Evolutionary conservation across 2,113 vertebrate species (phyloP).

Genomic region (Alouatta palliata): DNA sequence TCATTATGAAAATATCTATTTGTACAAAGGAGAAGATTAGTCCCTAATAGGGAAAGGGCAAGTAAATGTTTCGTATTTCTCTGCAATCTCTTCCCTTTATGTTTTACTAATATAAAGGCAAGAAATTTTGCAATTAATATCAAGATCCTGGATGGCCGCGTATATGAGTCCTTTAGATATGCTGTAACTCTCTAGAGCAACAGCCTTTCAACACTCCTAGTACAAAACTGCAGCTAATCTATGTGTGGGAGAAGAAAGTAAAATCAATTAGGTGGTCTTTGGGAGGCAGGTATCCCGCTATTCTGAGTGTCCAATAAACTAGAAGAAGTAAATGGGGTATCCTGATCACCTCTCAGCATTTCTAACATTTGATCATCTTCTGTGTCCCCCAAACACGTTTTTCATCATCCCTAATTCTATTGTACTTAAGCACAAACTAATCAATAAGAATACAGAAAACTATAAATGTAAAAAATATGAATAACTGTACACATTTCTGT

Average conservation of each 20-base stretch:
- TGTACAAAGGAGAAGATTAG: not conserved
- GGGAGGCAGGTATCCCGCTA: not conserved
- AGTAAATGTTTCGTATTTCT: not conserved
- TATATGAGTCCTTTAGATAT: not conserved
- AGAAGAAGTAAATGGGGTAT: not conserved
- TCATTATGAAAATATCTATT: not conserved
- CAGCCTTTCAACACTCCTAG: not conserved
- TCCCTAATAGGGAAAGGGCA: not conserved
- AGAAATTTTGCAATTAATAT: not conserved
- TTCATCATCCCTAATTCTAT: not conserved
- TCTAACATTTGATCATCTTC: not conserved
- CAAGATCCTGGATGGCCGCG: not conserved
- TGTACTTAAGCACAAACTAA: not conserved
- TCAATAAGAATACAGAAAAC: not conserved
- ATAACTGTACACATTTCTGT: not conserved
- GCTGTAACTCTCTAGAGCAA: not conserved
- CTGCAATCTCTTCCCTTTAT: not conserved
- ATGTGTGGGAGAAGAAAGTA: not conserved
- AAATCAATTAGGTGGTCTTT: not conserved
- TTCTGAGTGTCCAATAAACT: not conserved
- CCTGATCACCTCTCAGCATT: not conserved
- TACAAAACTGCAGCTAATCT: not conserved
- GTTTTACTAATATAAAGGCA: not conserved
- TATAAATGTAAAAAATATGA: not conserved
- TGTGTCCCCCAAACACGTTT: accelerated